A percentile compares a stretch with the other conserved stretches of the same genome.
Conservation (phyloP, 2,113 vertebrate genomes). For the Sterrhoptilus dennistouni region DNA sequence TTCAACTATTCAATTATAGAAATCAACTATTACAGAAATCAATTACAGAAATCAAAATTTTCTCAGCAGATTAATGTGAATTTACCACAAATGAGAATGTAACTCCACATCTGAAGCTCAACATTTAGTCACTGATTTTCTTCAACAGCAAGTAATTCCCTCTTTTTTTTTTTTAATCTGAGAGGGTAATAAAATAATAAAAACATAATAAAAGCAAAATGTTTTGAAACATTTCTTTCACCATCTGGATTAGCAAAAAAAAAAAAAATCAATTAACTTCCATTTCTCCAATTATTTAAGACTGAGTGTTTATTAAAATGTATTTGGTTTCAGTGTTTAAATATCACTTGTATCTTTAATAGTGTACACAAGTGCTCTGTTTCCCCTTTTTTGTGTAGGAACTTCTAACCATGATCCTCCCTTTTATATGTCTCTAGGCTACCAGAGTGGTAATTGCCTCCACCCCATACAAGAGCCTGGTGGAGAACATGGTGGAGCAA, state of each 20-base stretch:
- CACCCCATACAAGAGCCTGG: neutral
- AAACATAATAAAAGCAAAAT: neutral
- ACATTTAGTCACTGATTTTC: neutral
- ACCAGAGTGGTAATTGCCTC: neutral
- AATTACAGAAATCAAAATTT: neutral
- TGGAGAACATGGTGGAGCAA: neutral
- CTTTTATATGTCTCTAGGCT: neutral
- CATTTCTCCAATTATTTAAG: neutral
- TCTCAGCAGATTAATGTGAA: neutral
- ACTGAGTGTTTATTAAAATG: neutral
- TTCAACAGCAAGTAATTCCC: neutral
- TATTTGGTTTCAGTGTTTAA: neutral
- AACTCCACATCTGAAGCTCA: neutral
- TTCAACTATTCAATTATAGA: neutral
- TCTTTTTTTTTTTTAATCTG: neutral
- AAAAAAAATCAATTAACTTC: neutral
- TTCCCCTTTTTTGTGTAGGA: rapidly evolving
- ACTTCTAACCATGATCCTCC: neutral
- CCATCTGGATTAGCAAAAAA: neutral
- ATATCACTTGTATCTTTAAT: neutral
- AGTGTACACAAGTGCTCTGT: neutral
- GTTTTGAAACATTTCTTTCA: neutral
- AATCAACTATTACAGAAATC: neutral
- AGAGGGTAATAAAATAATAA: neutral
- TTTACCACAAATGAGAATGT: neutral